phyloP scores from a whole-genome alignment of 2,888 invertebrate genomes.

The Platycnemis pennipes region DNA sequence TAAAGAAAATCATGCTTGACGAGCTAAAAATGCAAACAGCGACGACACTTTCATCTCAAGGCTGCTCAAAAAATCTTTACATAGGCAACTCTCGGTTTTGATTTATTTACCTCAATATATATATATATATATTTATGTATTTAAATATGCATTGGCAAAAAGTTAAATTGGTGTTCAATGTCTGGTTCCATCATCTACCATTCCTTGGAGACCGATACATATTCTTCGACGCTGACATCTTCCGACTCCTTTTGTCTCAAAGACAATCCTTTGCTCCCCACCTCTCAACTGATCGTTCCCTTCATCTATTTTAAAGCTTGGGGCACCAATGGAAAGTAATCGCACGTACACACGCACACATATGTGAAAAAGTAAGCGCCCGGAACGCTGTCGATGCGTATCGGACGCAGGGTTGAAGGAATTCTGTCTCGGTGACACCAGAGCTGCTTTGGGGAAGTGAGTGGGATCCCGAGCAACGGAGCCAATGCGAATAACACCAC shows the following conservation, averaged over 20 bases:
- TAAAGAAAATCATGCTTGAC: background rate
- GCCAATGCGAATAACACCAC: background rate
- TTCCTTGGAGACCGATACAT: background rate
- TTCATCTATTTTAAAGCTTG: background rate
- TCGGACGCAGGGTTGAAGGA: background rate
- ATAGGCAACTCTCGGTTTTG: constrained; percentile 21
- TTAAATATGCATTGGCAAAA: background rate
- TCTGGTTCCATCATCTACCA: background rate
- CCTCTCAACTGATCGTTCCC: background rate
- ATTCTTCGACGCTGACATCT: too few species aligned
- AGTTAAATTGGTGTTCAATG: constrained; percentile 17
- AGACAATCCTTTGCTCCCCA: too few species aligned
- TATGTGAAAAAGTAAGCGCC: too few species aligned
- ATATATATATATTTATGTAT: background rate
- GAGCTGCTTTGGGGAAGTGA: background rate
- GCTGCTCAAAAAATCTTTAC: background rate
- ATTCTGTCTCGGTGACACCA: background rate
- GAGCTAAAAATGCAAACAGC: background rate
- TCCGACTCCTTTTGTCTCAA: too few species aligned
- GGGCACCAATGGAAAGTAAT: background rate
- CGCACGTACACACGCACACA: background rate
- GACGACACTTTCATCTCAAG: background rate
- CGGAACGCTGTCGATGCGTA: too few species aligned
- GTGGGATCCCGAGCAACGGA: background rate
- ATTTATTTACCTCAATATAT: background rate